These are phyloP conservation scores for Troides oblongomaculatus DNA, from an alignment of 2,888 invertebrate species.

Conservation along the genomic window DNA sequence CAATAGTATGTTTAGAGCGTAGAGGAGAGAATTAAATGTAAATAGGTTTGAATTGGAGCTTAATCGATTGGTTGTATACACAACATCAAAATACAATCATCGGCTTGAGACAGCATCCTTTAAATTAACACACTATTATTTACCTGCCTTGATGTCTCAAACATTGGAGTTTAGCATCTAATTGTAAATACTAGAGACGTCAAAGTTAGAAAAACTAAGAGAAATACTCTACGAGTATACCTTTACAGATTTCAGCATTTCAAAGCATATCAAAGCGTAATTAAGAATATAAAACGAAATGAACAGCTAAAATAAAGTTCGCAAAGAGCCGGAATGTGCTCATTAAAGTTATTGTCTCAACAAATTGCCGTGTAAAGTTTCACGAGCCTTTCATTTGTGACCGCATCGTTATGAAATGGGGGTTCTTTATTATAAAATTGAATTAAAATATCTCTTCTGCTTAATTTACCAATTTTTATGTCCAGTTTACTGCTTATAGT, in stretches of 20 bases:
- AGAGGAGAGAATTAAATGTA: too few relatives aligned
- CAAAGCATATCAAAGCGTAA: too few relatives aligned
- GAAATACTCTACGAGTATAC: too few relatives aligned
- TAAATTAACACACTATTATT: background rate
- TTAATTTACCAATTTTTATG: too few relatives aligned
- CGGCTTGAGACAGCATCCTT: background rate
- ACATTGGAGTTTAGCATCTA: too few relatives aligned
- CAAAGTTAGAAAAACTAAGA: too few relatives aligned
- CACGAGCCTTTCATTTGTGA: conserved; percentile 4
- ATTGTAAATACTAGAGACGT: too few relatives aligned
- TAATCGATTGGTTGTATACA: background rate
- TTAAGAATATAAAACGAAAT: background rate
- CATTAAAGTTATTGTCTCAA: conserved; percentile 23
- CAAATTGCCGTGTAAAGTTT: conserved; percentile 15
- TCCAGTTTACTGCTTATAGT: too few relatives aligned
- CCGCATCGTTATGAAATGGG: conserved; percentile 11
- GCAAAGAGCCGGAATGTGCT: conserved; percentile 1
- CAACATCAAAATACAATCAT: too few relatives aligned
- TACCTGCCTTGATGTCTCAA: too few relatives aligned
- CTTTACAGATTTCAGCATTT: too few relatives aligned
- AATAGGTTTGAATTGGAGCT: background rate
- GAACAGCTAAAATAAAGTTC: background rate
- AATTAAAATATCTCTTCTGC: background rate
- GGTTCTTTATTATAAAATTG: background rate
- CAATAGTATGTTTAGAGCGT: too few relatives aligned